phyloP scores from a whole-genome alignment of 2,888 invertebrate genomes.

The Lithophane leautieri region DNA sequence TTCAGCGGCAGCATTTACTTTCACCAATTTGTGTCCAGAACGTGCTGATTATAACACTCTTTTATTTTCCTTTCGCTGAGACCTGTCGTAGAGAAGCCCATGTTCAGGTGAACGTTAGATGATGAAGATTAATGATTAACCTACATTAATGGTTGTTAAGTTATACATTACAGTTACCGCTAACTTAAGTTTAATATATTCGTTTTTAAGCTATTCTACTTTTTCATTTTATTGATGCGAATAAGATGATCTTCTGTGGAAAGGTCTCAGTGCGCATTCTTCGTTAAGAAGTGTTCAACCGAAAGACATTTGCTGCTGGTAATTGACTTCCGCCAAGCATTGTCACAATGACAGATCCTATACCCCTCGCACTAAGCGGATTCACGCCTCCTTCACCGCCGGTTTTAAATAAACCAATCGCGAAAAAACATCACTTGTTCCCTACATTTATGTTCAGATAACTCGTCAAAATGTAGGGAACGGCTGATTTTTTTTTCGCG shows the following conservation, averaged over 20 bases:
- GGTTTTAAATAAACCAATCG: too few relatives aligned
- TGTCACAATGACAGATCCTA: neutral
- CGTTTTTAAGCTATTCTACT: neutral
- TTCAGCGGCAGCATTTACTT: slow-evolving; percentile 1
- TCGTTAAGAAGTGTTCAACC: neutral
- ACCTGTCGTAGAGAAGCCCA: neutral
- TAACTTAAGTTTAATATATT: neutral
- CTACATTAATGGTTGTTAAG: neutral
- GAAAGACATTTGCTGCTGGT: neutral
- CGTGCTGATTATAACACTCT: neutral
- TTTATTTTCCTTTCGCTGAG: slow-evolving; percentile 27
- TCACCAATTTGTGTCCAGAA: slow-evolving; percentile 7
- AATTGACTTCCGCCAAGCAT: neutral
- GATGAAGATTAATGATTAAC: slow-evolving; percentile 16
- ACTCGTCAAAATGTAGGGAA: too few relatives aligned
- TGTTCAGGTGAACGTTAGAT: neutral
- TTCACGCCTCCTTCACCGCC: neutral
- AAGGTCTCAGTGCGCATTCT: neutral
- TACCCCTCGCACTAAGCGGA: neutral
- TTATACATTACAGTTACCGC: neutral
- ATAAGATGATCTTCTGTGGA: neutral
- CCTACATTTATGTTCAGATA: too few relatives aligned
- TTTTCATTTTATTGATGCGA: neutral
- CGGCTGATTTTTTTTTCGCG: too few relatives aligned
- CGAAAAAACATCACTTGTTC: too few relatives aligned